Conservation (phyloP, 2,797 vertebrate species). For the Brachyalestes nurse region DNA sequence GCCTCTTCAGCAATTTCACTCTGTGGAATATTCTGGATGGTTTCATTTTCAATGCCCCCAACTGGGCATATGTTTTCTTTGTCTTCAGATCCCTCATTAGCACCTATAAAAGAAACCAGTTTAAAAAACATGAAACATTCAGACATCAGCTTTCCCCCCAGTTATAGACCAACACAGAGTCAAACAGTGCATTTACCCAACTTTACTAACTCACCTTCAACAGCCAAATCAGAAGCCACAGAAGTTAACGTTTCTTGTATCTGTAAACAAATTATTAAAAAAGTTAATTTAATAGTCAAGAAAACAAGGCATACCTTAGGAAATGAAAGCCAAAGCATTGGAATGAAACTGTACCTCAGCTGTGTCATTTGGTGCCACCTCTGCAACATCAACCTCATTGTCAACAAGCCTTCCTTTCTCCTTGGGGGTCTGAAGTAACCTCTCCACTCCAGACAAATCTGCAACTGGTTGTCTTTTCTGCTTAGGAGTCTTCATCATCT, state of each 20-base stretch:
- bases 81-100: constrained; percentile 14
- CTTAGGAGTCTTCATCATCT: constrained; percentile 57
- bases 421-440: constrained; percentile 64
- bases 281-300: too few relatives aligned
- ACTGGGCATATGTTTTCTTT: constrained; percentile 41
- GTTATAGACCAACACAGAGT: too few relatives aligned
- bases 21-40: neutral
- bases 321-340: neutral
- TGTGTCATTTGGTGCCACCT: constrained; percentile 12
- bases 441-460: constrained; percentile 64
- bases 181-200: neutral
- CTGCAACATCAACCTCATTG: constrained; percentile 22
- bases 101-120: neutral
- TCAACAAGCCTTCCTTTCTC: constrained; percentile 62
- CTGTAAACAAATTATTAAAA: constrained; percentile 39
- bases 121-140: neutral
- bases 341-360: constrained; percentile 52
- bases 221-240: neutral
- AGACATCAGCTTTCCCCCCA: too few relatives aligned
- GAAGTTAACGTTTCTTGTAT: constrained; percentile 28
- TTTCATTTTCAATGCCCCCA: neutral
- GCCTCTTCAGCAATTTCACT: too few relatives aligned
- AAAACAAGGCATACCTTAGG: neutral
- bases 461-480: constrained; percentile 58
- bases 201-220: constrained; percentile 3